These are phyloP conservation scores for Paedocypris micromegethes DNA, from an alignment of 2,797 vertebrate species.

Conservation along the genomic window DNA sequence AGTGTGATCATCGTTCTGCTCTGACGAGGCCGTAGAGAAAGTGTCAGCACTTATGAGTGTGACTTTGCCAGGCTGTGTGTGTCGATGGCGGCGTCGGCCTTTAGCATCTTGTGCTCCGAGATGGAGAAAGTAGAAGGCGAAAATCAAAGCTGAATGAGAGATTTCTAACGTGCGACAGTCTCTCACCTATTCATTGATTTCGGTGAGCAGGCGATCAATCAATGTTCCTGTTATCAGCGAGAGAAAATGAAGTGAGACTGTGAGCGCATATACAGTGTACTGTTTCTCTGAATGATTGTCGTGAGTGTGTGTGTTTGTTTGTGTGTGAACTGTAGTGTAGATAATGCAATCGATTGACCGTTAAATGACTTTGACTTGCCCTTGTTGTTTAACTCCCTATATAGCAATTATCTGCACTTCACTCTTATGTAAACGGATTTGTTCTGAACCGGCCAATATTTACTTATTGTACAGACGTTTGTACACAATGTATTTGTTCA, in stretches of 20 bases:
- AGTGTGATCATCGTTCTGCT: not conserved
- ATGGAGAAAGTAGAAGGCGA: constrained; percentile 15
- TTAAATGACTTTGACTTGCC: too few species aligned
- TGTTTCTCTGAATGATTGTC: constrained; percentile 7
- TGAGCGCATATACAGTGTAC: constrained; percentile 32
- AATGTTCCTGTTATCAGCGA: constrained; percentile 55
- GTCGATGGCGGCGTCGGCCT: constrained; percentile 7
- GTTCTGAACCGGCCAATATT: too few species aligned
- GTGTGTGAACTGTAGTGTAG: not conserved
- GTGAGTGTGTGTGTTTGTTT: constrained; percentile 25
- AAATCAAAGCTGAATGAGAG: constrained; percentile 29
- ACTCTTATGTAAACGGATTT: too few species aligned
- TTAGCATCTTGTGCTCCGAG: constrained; percentile 2
- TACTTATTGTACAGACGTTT: too few species aligned
- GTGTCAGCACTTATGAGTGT: constrained; percentile 9
- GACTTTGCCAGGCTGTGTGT: constrained; percentile 6
- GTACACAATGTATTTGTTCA: too few species aligned
- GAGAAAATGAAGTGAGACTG: constrained; percentile 59
- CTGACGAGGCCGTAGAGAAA: not conserved
- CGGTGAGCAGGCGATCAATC: constrained; percentile 56
- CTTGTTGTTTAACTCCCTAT: too few species aligned
- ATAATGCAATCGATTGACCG: not conserved
- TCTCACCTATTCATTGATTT: constrained; percentile 42
- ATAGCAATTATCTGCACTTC: too few species aligned
- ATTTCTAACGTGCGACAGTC: constrained; percentile 24